Base-by-base conservation (phyloP, 2,113 vertebrate genomes). In the Austrofundulus limnaeus region DNA sequence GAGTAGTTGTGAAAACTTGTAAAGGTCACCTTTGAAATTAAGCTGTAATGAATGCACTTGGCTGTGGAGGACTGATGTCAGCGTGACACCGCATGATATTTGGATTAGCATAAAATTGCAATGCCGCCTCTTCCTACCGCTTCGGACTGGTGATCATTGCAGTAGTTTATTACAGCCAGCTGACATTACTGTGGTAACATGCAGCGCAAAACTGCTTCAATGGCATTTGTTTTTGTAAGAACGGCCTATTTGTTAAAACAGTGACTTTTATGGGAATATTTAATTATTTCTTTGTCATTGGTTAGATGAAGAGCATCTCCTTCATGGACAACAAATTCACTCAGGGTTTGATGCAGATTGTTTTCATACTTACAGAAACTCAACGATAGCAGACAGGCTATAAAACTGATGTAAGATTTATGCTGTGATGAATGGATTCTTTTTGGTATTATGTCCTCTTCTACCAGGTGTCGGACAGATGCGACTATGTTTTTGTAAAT, bases 401-500 rank as follows among this genome's bases (percentile, higher is more conserved):
- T 77, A 51, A 59, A 56, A 74, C 70, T 61, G 25, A 42, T 46
- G 39, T 41, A 2, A 52, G 14, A 54, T 46, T 61, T 5, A 23
- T 19, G 16, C 61, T 47, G 5, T 12, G 43, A 74, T 19, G 19
- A 38, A 55, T 43, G 52, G 23, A n/a, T 53, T n/a, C 5, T 21
- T 47, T 20, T 61, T 19, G 38, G 1, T 38, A 17, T 60, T 31
- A 19, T 67, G 51, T 73, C 39, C 17, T 65, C 38, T 28, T 12
- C 55, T 2, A n/a, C 54, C 88, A 98, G 96, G 96, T 98, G 72
- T 98, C 96, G 0, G 95, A 96, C 87, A 90, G 94, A 54, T 98
- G 96, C 15, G 94, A 98, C 91, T 95, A 95, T 5, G 92, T 98
- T 76, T 98, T 96, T 25, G 92, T 98, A 90, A 96, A 95, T 2